Evolutionary conservation across 1,140 invertebrate genomes (phyloP).

Genomic region (Tetramorium parvispinum): DNA sequence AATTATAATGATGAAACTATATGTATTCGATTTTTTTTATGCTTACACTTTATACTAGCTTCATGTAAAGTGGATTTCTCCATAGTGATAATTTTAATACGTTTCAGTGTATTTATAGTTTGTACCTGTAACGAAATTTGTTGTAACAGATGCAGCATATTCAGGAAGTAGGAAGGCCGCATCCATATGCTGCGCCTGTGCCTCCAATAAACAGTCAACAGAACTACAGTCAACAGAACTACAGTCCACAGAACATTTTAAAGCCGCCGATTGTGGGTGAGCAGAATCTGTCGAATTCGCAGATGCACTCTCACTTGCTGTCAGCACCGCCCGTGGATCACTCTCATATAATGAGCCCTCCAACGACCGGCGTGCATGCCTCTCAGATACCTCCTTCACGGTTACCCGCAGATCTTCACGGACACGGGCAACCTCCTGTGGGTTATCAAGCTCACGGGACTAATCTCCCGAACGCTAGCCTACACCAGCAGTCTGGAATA

Average conservation of each 20-base stretch:
- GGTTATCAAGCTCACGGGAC: neutral
- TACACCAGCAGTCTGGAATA: constrained; percentile 25
- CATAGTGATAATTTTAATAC: neutral
- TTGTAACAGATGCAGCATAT: constrained; percentile 50
- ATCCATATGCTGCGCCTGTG: constrained; percentile 40
- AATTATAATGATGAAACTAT: neutral
- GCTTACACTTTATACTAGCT: neutral
- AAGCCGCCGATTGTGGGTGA: constrained; percentile 66
- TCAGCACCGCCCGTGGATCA: constrained; percentile 36
- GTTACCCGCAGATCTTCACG: neutral
- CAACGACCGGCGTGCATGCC: neutral
- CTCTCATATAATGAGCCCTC: constrained; percentile 48
- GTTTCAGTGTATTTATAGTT: neutral
- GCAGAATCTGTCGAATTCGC: constrained; percentile 65
- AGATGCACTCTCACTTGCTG: constrained; percentile 49
- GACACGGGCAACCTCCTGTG: constrained; percentile 15
- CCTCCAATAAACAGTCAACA: constrained; percentile 70
- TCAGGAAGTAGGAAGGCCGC: constrained; percentile 56
- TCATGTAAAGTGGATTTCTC: neutral
- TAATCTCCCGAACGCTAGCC: neutral
- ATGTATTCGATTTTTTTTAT: neutral
- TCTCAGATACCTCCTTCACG: constrained; percentile 21
- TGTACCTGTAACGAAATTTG: neutral
- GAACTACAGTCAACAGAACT: constrained; percentile 74
- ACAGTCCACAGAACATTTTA: constrained; percentile 71